A percentile compares a stretch with the other conserved stretches of the same genome.
Conservation (phyloP, 2,888 invertebrate species). For the Drosophila atripex region DNA sequence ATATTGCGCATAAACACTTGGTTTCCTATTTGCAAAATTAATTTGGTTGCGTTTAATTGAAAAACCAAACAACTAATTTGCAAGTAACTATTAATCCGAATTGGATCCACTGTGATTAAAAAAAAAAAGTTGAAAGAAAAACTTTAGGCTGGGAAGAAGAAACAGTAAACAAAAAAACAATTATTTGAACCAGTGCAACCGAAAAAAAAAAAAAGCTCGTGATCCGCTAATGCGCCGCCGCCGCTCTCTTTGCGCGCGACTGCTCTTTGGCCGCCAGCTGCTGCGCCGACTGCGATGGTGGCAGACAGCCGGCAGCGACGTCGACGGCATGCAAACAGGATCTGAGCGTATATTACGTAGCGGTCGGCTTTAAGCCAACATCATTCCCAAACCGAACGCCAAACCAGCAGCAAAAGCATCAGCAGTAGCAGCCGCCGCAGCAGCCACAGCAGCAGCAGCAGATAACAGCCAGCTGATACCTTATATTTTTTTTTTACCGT, state of each 20-base stretch:
- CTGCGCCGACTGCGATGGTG: slow-evolving; percentile 10
- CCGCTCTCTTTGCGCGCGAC: slow-evolving; percentile 24
- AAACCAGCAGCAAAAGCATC: slow-evolving; percentile 42
- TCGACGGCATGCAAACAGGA: slow-evolving; percentile 79
- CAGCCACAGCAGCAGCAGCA: slow-evolving; percentile 46
- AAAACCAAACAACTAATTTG: slow-evolving; percentile 8
- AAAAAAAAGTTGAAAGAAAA: background rate
- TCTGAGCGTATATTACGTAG: slow-evolving; percentile 81
- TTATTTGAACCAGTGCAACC: slow-evolving; percentile 5
- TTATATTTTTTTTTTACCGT: slow-evolving; percentile 8
- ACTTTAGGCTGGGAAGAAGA: slow-evolving; percentile 22
- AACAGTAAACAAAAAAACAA: slow-evolving; percentile 32
- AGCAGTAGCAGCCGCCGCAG: slow-evolving; percentile 27
- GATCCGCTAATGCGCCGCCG: slow-evolving; percentile 32
- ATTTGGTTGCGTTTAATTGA: slow-evolving; percentile 10
- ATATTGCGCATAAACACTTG: background rate
- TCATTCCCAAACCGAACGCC: slow-evolving; percentile 77
- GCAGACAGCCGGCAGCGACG: slow-evolving; percentile 32
- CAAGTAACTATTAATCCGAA: background rate
- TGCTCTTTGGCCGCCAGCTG: slow-evolving; percentile 16
- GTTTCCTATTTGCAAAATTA: slow-evolving; percentile 13
- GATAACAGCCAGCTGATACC: slow-evolving; percentile 46
- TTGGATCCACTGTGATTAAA: slow-evolving; percentile 24
- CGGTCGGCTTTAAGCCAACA: slow-evolving; percentile 81
- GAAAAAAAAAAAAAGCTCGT: slow-evolving; percentile 43